Evolutionary conservation across 2,797 vertebrate genomes (phyloP), one percentile per base, ranked within the genome.

Genomic region (Setipinna tenuifilis): DNA sequence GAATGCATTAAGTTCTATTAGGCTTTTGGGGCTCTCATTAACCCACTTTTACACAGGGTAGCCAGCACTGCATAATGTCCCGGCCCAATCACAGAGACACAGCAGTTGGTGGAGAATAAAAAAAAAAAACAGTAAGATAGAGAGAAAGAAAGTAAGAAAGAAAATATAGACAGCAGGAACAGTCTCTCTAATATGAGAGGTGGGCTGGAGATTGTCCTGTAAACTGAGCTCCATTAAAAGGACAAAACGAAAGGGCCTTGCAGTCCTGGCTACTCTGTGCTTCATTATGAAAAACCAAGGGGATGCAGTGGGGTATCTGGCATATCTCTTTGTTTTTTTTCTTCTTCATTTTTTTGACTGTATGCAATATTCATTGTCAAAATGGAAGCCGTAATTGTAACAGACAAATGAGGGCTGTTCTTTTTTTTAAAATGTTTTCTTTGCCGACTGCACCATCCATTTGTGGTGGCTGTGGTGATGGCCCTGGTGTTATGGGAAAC

Each of bases 21-120:
- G 92, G 91, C 93, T 93, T 93, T 93, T 93, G 93, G 93, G 94
- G 92, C 84, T 94, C 95, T 95, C 93, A 95, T 95, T 95, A 95
- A 94, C 94, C 94, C 93, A 95, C 91, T 94, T 95, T 93, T 93
- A 88, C 89, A 90, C 88, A 91, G 93, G 94, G 91, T 93, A 95
- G 92, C 94, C 93, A 92, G 92, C 91, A 90, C 92, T 93, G 93
- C 94, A 94, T 95, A 94, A 94, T 94, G 93, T 91, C 88, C 88
- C 9, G 21, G 89, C 91, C 91, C 91, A 93, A 91, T 94, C 92
- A 92, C 88, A 89, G 90, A 91, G 91, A 90, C 91, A 90, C 88
- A 88, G 89, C 83, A 78, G 71, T 78, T 78, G 71, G 71, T 25
- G 16, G 71, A 78, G 71, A 78, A 78, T 44, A 10, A 68, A 68